Conservation (phyloP, 1,140 invertebrate genomes). For the Ceratosolen fusciceps region DNA sequence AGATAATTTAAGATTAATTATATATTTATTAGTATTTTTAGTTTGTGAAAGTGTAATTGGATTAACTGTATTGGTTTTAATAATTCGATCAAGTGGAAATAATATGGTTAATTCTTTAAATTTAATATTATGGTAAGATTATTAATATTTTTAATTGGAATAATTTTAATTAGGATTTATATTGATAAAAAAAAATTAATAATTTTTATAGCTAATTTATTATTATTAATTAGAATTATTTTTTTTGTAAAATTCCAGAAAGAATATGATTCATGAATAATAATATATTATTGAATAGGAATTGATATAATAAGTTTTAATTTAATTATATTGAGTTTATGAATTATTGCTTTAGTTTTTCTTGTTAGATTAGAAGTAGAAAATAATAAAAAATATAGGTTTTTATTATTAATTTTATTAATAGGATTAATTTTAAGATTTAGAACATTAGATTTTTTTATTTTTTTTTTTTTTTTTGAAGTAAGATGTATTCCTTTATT, state of each 20-base stretch:
- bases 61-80: conserved; percentile 69
- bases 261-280: conserved; percentile 62
- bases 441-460: conserved; percentile 75
- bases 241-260: conserved; percentile 58
- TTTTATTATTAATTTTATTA: conserved; percentile 72
- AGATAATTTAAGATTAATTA: not conserved
- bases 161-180: conserved; percentile 55
- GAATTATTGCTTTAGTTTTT: conserved; percentile 71
- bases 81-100: conserved; percentile 74
- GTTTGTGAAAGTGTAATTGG: conserved; percentile 75
- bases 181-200: conserved; percentile 29
- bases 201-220: conserved; percentile 56
- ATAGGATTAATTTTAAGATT: conserved; percentile 73
- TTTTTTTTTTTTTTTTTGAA: conserved; percentile 81
- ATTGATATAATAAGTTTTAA: conserved; percentile 71
- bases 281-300: conserved; percentile 65
- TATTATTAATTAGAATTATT: conserved; percentile 61
- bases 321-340: conserved; percentile 72
- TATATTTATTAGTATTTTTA: not conserved
- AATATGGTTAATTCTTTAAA: conserved; percentile 73
- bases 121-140: conserved; percentile 73
- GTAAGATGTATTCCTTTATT: conserved; percentile 75
- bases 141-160: conserved; percentile 67
- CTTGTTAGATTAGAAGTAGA: conserved; percentile 62
- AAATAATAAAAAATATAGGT: conserved; percentile 32